Base-by-base conservation (phyloP, 2,888 invertebrate genomes). In the Mayetiola destructor region DNA sequence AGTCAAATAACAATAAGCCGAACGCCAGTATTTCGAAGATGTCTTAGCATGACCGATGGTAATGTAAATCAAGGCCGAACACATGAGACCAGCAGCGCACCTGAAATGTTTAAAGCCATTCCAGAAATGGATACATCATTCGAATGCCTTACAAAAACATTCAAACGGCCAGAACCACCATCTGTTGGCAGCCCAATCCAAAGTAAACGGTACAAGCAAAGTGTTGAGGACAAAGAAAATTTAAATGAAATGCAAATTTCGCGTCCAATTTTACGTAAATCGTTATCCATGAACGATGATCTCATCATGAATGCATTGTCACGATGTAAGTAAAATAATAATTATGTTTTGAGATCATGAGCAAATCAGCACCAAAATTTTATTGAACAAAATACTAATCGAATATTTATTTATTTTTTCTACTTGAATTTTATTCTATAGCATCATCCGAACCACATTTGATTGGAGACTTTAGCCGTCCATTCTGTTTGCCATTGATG, bases 381-480 rank as follows among this genome's bases (percentile, higher is more conserved):
- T 16, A 30, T 23, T 27, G 5, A 12, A 14, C 5, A 48, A 48
- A 23, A 23, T 2, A 32, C 2, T 18, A 53, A 14, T 35, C 16
- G 56, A 20, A 53, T 16, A 54, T 59, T 57, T 37, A 58, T 42
- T 56, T 55, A 20, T 30, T 48, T 35, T 16, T 55, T 20, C 36
- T 53, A 52, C 10, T n/a, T 58, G 55, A 58, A 2, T 23, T 48
- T 48, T 27, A 3, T 5, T 42, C 27, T 27, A 48, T 70, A 78
- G 78, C 85, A 30, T 73, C 78, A 2, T 75, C 75, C 5, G 83
- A 87, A 60, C 80, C 84, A 0, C 85, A 88, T 66, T 73, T 92
- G 6, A 90, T 90, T 57, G 92, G 91, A 0, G 92, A 93, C 70
- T 89, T 88, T 69, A 83, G 82, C 37, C 80, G 79, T 60, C 77